A percentile compares a stretch with the other conserved stretches of the same genome.
Evolutionary conservation across 2,888 invertebrate species (phyloP).

Genomic region (Imbricaverruca yamaguchii): DNA sequence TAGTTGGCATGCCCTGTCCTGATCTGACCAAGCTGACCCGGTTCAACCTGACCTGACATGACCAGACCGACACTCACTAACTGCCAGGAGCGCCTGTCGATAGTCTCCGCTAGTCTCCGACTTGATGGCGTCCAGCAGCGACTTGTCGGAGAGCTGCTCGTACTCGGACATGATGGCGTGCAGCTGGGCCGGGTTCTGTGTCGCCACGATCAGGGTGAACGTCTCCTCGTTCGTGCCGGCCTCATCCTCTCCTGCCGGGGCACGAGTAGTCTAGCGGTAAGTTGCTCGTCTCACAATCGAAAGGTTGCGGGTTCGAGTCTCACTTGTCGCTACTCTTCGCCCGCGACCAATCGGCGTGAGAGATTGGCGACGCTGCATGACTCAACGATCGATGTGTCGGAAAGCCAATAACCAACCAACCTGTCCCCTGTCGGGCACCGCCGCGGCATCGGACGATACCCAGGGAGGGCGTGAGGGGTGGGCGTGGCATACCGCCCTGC

Average conservation of each 20-base stretch:
- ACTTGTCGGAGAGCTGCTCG: slow-evolving; percentile 49
- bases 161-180: slow-evolving; percentile 76
- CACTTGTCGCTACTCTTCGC: too few species aligned
- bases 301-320: too few species aligned
- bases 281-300: too few species aligned
- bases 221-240: slow-evolving; percentile 81
- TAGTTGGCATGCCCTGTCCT: too few species aligned
- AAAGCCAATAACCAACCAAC: too few species aligned
- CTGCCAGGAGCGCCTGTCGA: slow-evolving; percentile 72
- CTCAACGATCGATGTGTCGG: too few species aligned
- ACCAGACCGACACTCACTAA: neutral
- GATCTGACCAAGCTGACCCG: slow-evolving; percentile 30
- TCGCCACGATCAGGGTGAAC: slow-evolving; percentile 75
- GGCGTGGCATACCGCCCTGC: too few species aligned
- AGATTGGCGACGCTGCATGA: too few species aligned
- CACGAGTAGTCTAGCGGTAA: too few species aligned
- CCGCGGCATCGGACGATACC: too few species aligned
- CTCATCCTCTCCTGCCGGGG: slow-evolving; percentile 54
- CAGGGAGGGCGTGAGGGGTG: neutral
- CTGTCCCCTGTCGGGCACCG: too few species aligned
- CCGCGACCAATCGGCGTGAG: too few species aligned
- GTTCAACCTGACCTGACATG: neutral
- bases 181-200: slow-evolving; percentile 80
- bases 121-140: slow-evolving; percentile 28
- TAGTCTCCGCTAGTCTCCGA: slow-evolving; percentile 85